phyloP scores from a whole-genome alignment of 2,797 vertebrate species.

The Mallotus villosus region DNA sequence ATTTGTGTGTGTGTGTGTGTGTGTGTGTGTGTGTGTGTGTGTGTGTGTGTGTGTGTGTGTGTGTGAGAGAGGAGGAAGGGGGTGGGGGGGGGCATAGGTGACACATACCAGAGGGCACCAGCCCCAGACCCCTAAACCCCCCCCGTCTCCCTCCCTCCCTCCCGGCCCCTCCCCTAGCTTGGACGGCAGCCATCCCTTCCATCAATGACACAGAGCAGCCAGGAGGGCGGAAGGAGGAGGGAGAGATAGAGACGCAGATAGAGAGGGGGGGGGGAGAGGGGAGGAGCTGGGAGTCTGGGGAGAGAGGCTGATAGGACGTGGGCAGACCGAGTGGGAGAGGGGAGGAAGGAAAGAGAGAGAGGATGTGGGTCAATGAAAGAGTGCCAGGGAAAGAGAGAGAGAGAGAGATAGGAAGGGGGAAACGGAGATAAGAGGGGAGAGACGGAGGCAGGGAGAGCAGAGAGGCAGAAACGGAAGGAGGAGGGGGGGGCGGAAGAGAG shows the following conservation, averaged over 20 bases:
- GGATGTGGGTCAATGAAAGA: background rate
- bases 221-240: background rate
- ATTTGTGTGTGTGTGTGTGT: too few species aligned
- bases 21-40: too few species aligned
- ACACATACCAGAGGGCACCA: too few species aligned
- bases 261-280: background rate
- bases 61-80: slow-evolving; percentile 21
- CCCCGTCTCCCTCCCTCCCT: too few species aligned
- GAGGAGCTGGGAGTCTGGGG: background rate
- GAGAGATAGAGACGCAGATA: slow-evolving; percentile 50
- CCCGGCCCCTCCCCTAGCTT: background rate
- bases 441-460: too few species aligned
- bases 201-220: background rate
- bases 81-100: slow-evolving; percentile 21
- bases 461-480: slow-evolving; percentile 17
- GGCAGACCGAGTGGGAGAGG: slow-evolving; percentile 10
- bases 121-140: too few species aligned
- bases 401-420: background rate
- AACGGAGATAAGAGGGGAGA: too few species aligned
- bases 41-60: too few species aligned
- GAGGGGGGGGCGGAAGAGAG: slow-evolving; percentile 42
- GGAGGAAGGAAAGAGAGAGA: background rate
- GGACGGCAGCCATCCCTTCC: background rate
- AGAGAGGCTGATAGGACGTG: slow-evolving; percentile 35
- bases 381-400: background rate